Evolutionary conservation across 2,888 invertebrate genomes (phyloP), one percentile per base, ranked within the genome.

Genomic region (Arrhopalites spinosus): DNA sequence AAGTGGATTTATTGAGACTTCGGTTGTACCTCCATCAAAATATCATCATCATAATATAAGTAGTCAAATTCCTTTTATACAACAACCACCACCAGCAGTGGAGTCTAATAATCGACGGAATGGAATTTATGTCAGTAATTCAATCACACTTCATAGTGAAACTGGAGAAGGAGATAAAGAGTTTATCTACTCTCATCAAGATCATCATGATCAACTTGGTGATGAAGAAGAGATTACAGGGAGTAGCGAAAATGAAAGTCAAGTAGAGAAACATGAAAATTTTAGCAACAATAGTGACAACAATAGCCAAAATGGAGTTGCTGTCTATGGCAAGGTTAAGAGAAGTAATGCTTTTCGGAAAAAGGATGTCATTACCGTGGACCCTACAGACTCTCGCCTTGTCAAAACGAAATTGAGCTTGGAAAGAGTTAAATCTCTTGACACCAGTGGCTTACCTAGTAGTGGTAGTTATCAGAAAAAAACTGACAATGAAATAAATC

Each of bases 281-380:
- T 64, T 56, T 30, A 61, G 69, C 43, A 69, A 75, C 27, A 68
- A 56, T 20, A 70, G 70, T 50, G 70, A 75, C 27, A 75, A 27
- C 20, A 29, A 59, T 11, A 75, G 75, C 45, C 69, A 75, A 27
- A 70, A 43, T 64, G 47, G 70, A 8, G 13, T 11, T 23, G 76
- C 76, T 61, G 78, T 77, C 47, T 80, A 79, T 76, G 82, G 82
- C 47, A 81, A 81, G 78, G 81, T 82, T 47, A 82, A 82, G 73
- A 63, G 82, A 27, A 75, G 82, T 64, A 82, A 82, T 78, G 82
- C 82, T 61, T 82, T 82, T 75, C 75, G 82, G 61, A 78, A 81
- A 73, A 80, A 81, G 69, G 80, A 81, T 75, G 74, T 78, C 30
- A 43, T 66, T 36, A 72, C 78, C 36, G 23, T 66, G 11, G 76